These are phyloP conservation scores for Alethe diademata DNA, from an alignment of 2,113 vertebrate genomes.

Conservation along the genomic window DNA sequence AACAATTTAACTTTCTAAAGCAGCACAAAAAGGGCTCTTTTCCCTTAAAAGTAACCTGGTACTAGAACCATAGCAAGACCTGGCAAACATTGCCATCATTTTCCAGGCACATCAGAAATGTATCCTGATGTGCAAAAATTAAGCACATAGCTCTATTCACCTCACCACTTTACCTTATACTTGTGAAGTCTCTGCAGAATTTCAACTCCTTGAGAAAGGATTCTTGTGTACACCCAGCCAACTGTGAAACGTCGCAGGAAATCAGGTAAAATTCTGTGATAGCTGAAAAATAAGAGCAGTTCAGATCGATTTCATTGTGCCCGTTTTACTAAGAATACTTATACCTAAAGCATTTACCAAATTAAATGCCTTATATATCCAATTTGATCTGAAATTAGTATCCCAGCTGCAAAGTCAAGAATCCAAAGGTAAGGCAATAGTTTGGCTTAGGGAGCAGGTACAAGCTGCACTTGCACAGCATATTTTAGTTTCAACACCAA, in stretches of 20 bases:
- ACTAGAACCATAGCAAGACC: not conserved
- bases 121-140: not conserved
- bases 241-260: constrained; percentile 88
- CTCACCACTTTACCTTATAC: constrained; percentile 80
- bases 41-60: not conserved
- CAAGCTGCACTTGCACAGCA: not conserved
- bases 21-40: not conserved
- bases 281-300: constrained; percentile 59
- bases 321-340: not conserved
- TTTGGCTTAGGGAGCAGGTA: not conserved
- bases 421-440: not conserved
- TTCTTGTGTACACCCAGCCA: constrained; percentile 89
- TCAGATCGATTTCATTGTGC: not conserved
- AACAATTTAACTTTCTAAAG: not conserved
- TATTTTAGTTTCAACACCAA: not conserved
- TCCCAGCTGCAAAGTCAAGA: not conserved
- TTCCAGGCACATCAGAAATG: not conserved
- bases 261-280: constrained; percentile 80
- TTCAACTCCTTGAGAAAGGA: constrained; percentile 88
- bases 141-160: not conserved
- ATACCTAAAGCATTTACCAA: not conserved
- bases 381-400: not conserved
- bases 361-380: not conserved
- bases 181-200: constrained; percentile 87
- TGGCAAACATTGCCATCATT: not conserved